Base-by-base conservation (phyloP, 2,888 invertebrate species). In the Drosophila kuntzei region DNA sequence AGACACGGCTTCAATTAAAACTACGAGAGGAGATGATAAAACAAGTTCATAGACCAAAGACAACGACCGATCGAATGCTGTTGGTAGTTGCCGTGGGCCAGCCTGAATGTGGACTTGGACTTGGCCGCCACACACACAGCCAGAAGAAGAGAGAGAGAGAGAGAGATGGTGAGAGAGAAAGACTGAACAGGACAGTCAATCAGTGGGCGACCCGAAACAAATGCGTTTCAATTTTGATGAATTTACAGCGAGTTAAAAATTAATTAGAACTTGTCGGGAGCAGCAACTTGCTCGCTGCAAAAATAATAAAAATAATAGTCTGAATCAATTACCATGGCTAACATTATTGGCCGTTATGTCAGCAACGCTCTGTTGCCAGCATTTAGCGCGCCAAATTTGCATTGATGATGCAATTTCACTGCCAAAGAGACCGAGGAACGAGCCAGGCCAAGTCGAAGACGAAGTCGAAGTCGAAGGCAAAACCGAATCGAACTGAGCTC, bases 41-140 rank as follows among this genome's bases (percentile, higher is more conserved):
- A 84, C 84, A 85, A 88, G 84, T 85, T 85, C 88, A 83, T 88
- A 84, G 86, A 86, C 86, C 80, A 82, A 75, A 76, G 79, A 79
- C 79, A 84, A 78, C 71, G 87, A 70, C 78, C 84, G 70, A 76
- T 62, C 64, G 59, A 60, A 50, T 60, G 59, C 46, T 49, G 43
- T 32, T 50, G 54, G 29, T 34, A 27, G 46, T 18, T 69, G 71
- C 81, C 67, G 68, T 67, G 49, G 79, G 82, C 69, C 57, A 60
- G 75, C 49, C 63, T 62, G 29, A 34, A 51, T 37, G 57, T 61
- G 60, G 43, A 46, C 44, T 43, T 57, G 41, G 27, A 36, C 25
- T 16, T 54, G 57, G 66, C 46, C 54, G 71, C 82, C 81, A 68
- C 60, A 65, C 57, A 60, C 66, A 67, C 32, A 50, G 29, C 11